Base-by-base conservation (phyloP, 2,888 invertebrate genomes). In the Drosophila kambysellisi region DNA sequence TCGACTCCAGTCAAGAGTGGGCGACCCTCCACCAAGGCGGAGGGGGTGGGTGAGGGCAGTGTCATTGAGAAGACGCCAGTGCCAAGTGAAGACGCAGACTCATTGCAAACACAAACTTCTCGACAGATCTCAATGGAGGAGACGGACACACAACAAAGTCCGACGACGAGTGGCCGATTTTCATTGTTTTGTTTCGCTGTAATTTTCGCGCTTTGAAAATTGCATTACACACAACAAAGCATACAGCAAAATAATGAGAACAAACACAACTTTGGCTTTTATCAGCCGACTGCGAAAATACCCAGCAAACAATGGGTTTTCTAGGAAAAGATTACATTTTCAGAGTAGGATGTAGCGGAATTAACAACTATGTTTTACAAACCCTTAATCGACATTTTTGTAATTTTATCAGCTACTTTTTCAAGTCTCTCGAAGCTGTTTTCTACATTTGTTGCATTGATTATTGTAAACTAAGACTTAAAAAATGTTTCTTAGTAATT, bases 161-260 rank as follows among this genome's bases (percentile, higher is more conserved):
- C 66, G 58, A 60, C 66, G 58, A 60, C 63, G 65, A 71, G 56
- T 70, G 56, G 74, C 69, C 80, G 69, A 88, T 78, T 88, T 76
- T 88, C 87, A 86, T 86, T 86, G 85, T 88, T 86, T 90, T 90
- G 84, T 68, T 82, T 88, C 77, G 70, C 88, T 85, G 88, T 84
- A 85, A 89, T 89, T 89, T 82, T 81, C 85, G 85, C 90, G 85
- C 90, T 90, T 89, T 87, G 91, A 90, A 87, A 89, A 87, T 90
- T 87, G 84, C 88, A 87, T 90, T 90, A 87, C 90, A 87, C 87
- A 89, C 89, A 87, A 87, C 89, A 87, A 87, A 83, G 68, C 76
- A 39, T n/a, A 15, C 46, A 78, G 70, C 74, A 59, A 52, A 67
- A 81, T 65, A 71, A 82, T 59, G 67, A 67, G 54, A 37, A 20